Base-by-base conservation (phyloP, 2,888 invertebrate species). In the Neoaliturus tenellus region DNA sequence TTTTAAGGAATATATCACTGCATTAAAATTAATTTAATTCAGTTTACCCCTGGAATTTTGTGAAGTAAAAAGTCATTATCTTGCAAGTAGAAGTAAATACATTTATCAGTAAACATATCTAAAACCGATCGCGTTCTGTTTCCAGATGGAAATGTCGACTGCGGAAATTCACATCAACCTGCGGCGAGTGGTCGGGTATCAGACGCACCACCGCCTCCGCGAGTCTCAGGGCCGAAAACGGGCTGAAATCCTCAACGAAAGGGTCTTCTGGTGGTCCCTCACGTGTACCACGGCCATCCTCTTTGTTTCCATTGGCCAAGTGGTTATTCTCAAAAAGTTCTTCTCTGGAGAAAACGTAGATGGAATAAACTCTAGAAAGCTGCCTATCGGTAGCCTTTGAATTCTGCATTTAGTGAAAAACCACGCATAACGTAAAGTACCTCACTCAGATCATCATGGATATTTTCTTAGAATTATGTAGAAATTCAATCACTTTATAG, bases 171-270 rank as follows among this genome's bases (percentile, higher is more conserved):
- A 99, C 90, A 97, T 97, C 90, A 95, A 96, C 85, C 92, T 99
- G 78, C 97, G 96, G 88, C 94, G 94, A 86, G 96, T 99, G 83
- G 93, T 98, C 86, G 99, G 99, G 90, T 97, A 96, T 89, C 99
- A 99, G 92, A 99, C 99, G 5, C 99, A 99, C 91, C 98, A 99
- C 91, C 93, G 98, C 85, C 91, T 99, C 85, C 93, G 98, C 81
- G 99, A 99, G 91, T 95, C 99, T 0, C 98, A 98, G 90, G 96
- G 98, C 78, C 94, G 99, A 80, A 98, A 98, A 89, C 93, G 98
- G 84, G 99, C 99, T 0, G 99, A 99, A 91, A 98, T 99, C 90
- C 92, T 99, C 82, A 99, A 99, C 89, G 98, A 98, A 90, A 93
- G 97, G 88, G 99, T 99, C 10, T 93, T 97, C 89, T 94, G 95